These are phyloP conservation scores for Scolopax bukidnonensis DNA, from an alignment of 2,797 vertebrate genomes.

Conservation along the genomic window DNA sequence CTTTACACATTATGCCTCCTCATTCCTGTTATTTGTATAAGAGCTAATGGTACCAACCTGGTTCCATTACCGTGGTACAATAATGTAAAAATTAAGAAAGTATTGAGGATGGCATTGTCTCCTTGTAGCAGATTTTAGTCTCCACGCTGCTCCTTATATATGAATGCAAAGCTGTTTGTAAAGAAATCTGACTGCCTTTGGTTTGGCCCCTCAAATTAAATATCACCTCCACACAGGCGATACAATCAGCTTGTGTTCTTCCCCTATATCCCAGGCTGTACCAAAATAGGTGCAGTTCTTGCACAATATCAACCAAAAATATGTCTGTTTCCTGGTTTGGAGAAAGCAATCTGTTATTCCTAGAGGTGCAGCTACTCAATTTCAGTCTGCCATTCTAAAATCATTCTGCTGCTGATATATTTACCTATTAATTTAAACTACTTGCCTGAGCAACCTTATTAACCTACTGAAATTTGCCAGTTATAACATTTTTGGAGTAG, in stretches of 20 bases:
- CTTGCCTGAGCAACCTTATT: not conserved
- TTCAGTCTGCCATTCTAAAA: not conserved
- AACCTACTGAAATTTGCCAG: not conserved
- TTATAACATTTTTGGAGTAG: not conserved
- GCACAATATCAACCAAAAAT: not conserved
- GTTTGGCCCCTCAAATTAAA: not conserved
- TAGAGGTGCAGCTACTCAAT: not conserved
- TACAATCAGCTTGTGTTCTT: not conserved
- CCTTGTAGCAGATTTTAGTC: not conserved
- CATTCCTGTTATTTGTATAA: not conserved
- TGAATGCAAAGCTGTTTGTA: not conserved
- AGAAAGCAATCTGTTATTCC: not conserved
- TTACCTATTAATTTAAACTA: not conserved
- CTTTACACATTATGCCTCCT: not conserved
- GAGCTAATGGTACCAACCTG: not conserved
- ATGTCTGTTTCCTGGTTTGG: not conserved
- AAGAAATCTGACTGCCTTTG: not conserved
- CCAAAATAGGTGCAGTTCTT: not conserved
- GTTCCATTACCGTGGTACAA: not conserved
- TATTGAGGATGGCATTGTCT: not conserved
- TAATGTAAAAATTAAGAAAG: not conserved
- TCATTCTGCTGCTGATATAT: not conserved
- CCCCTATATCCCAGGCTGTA: not conserved
- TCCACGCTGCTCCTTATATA: not conserved
- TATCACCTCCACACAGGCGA: not conserved